phyloP scores from a whole-genome alignment of 2,797 vertebrate genomes.

The Allobates femoralis region DNA sequence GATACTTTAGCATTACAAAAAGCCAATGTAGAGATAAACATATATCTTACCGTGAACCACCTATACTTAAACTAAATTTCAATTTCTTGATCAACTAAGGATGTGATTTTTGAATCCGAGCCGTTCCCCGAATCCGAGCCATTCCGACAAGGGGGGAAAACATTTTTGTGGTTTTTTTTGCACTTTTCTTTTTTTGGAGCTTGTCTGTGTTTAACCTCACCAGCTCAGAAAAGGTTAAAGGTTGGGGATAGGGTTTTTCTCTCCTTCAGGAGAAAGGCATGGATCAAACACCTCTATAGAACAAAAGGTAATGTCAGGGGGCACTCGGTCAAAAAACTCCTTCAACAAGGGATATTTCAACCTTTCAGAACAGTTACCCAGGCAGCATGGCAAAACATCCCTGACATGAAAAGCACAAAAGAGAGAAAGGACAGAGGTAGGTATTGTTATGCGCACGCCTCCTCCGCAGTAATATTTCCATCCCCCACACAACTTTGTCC shows the following conservation, averaged over 20 bases:
- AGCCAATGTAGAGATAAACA: not conserved
- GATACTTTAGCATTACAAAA: not conserved
- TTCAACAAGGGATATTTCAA: conserved; percentile 85
- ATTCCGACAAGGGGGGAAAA: not conserved
- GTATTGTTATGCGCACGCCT: conserved; percentile 93
- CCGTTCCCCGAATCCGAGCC: not conserved
- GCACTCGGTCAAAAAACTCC: conserved; percentile 93
- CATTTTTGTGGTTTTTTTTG: not conserved
- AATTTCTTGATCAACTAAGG: not conserved
- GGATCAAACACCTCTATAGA: conserved; percentile 97
- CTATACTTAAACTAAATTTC: not conserved
- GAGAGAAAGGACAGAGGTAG: conserved; percentile 92
- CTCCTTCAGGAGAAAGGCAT: conserved; percentile 84
- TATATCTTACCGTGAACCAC: not conserved
- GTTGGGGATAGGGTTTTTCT: conserved; percentile 75
- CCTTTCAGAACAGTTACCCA: conserved; percentile 92
- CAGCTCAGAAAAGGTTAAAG: conserved; percentile 69
- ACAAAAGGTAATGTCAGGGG: conserved; percentile 97
- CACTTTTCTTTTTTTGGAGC: conserved; percentile 39
- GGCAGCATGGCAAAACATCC: conserved; percentile 89
- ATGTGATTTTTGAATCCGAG: not conserved
- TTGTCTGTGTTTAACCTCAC: conserved; percentile 80
- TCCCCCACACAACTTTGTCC: conserved; percentile 73
- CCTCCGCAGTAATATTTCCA: conserved; percentile 68
- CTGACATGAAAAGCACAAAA: conserved; percentile 90